phyloP scores from a whole-genome alignment of 2,888 invertebrate species.

The Cryptocephalus primarius region DNA sequence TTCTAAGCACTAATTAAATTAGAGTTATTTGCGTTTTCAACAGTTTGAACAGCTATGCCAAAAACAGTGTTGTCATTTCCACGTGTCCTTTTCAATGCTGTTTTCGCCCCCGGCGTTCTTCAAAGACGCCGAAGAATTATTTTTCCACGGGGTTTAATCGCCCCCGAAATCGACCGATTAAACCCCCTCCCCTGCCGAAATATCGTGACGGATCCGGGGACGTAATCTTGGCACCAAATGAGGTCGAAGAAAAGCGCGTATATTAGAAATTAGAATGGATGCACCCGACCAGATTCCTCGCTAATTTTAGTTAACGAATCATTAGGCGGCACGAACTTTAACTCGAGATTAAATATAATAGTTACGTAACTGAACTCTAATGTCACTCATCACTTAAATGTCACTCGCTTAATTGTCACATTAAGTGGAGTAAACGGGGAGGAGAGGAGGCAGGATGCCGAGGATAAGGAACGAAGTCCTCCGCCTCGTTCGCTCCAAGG shows the following conservation, averaged over 20 bases:
- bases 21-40: too few relatives aligned
- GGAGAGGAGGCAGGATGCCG: slow-evolving; percentile 1
- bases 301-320: slow-evolving; percentile 36
- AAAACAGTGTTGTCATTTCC: too few relatives aligned
- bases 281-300: slow-evolving; percentile 23
- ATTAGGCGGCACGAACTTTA: slow-evolving; percentile 35
- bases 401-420: slow-evolving; percentile 38
- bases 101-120: too few relatives aligned
- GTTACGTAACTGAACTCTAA: slow-evolving; percentile 36
- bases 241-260: slow-evolving; percentile 21
- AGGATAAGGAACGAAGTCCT: not conserved
- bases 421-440: slow-evolving; percentile 22
- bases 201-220: not conserved
- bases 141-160: too few relatives aligned
- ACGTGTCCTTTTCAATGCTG: too few relatives aligned
- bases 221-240: slow-evolving; percentile 21
- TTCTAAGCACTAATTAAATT: too few relatives aligned
- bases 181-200: too few relatives aligned
- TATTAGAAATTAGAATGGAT: slow-evolving; percentile 21
- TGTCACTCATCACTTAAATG: slow-evolving; percentile 39
- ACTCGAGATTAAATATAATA: slow-evolving; percentile 40
- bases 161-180: too few relatives aligned
- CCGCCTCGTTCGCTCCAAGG: too few relatives aligned
- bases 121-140: too few relatives aligned
- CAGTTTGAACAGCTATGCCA: too few relatives aligned